Percentiles rank a stretch among this genome's conserved stretches.
Conservation (phyloP, 2,888 invertebrate species). For the Electrophaes corylata region DNA sequence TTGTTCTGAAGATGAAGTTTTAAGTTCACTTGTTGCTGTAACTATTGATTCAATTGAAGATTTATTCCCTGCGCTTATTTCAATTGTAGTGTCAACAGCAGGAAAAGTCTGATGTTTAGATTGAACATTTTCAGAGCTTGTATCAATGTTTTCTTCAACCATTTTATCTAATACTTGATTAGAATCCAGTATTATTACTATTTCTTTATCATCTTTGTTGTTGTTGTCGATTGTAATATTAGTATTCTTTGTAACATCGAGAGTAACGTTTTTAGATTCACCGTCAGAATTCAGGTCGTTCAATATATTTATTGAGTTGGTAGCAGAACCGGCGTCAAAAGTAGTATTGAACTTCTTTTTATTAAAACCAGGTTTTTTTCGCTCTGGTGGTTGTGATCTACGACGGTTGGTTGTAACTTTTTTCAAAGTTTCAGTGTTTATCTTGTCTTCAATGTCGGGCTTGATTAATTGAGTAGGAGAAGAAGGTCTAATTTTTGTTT, state of each 20-base stretch:
- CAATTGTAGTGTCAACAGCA: conserved; percentile 1
- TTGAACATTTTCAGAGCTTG: background rate
- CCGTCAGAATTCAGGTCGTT: conserved; percentile 5
- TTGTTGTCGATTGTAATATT: background rate
- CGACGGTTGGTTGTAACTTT: conserved; percentile 51
- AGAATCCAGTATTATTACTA: conserved; percentile 6
- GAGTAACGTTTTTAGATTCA: conserved; percentile 1
- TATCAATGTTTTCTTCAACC: conserved; percentile 5
- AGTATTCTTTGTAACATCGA: background rate
- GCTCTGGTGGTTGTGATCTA: conserved; percentile 56
- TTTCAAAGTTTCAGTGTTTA: conserved; percentile 32
- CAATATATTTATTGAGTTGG: conserved; percentile 17
- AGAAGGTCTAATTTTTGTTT: conserved; percentile 62
- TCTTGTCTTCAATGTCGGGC: conserved; percentile 28
- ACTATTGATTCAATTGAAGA: conserved; percentile 18
- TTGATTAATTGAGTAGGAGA: conserved; percentile 39
- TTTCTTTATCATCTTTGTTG: conserved; percentile 6
- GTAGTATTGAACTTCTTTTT: conserved; percentile 56
- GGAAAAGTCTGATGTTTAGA: background rate
- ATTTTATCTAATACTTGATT: conserved; percentile 19
- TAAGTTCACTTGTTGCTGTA: conserved; percentile 38
- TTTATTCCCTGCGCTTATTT: conserved; percentile 23
- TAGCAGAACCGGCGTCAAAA: conserved; percentile 37
- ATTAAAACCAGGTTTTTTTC: conserved; percentile 44
- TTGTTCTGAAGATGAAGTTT: conserved; percentile 60